phyloP scores from a whole-genome alignment of 2,888 invertebrate species.

The Drosophila colorata region DNA sequence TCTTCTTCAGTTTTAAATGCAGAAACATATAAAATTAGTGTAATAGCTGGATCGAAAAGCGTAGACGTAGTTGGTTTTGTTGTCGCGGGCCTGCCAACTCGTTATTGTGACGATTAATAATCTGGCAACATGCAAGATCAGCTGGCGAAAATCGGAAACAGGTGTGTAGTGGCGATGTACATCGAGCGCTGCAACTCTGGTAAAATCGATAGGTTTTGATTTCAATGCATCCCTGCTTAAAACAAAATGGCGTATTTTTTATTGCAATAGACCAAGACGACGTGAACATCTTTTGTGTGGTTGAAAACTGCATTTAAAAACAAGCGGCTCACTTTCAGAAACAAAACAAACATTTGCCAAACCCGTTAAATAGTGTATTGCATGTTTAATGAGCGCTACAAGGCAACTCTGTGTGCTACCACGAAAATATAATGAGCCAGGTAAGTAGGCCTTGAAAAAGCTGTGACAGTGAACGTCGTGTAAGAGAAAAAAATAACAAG shows the following conservation, averaged over 20 bases:
- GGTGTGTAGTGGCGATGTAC: constrained; percentile 23
- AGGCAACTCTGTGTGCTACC: constrained; percentile 80
- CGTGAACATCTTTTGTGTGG: constrained; percentile 76
- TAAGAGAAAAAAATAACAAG: constrained; percentile 66
- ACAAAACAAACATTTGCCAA: constrained; percentile 60
- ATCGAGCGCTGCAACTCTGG: constrained; percentile 10
- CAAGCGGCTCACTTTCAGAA: constrained; percentile 60
- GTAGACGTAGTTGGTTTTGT: constrained; percentile 32
- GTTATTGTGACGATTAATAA: not conserved
- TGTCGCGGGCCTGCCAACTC: constrained; percentile 42
- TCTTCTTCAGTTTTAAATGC: constrained; percentile 18
- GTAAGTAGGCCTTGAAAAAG: constrained; percentile 81
- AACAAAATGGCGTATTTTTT: constrained; percentile 83
- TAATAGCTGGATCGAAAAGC: constrained; percentile 26
- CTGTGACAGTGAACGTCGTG: constrained; percentile 74
- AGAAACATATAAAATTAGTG: constrained; percentile 13
- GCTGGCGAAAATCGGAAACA: constrained; percentile 39
- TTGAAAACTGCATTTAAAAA: constrained; percentile 74
- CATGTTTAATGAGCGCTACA: constrained; percentile 84
- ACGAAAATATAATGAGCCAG: constrained; percentile 85
- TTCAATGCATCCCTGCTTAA: constrained; percentile 46
- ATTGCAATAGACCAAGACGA: constrained; percentile 64
- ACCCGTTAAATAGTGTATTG: constrained; percentile 69
- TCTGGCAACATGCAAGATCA: constrained; percentile 25
- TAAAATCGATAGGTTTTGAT: constrained; percentile 12